Evolutionary conservation across 2,113 vertebrate species (phyloP).

Genomic region (Glaucidium brasilianum): DNA sequence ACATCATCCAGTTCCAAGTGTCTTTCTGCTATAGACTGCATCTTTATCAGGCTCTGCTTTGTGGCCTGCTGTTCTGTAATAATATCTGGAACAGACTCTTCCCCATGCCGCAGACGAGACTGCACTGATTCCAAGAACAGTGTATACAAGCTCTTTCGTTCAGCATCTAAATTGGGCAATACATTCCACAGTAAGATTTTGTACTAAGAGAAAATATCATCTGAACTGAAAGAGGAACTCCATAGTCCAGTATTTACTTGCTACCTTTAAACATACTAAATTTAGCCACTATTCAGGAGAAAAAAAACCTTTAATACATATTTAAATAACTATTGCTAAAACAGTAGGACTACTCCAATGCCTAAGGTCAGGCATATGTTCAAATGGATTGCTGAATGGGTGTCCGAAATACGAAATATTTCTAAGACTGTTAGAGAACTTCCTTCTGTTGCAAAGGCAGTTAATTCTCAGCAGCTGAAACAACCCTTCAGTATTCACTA

Average conservation of each 20-base stretch:
- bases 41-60: slow-evolving; percentile 87
- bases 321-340: neutral
- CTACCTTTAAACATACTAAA: neutral
- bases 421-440: neutral
- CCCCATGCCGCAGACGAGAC: slow-evolving; percentile 86
- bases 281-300: neutral
- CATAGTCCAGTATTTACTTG: neutral
- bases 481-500: neutral
- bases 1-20: slow-evolving; percentile 88
- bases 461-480: neutral
- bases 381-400: neutral
- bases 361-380: neutral
- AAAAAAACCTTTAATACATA: neutral
- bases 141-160: slow-evolving; percentile 90
- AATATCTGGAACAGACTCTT: slow-evolving; percentile 73
- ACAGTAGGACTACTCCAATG: neutral
- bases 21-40: slow-evolving; percentile 91
- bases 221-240: neutral
- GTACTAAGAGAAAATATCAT: neutral
- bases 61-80: slow-evolving; percentile 84
- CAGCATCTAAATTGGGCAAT: slow-evolving; percentile 80
- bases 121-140: slow-evolving; percentile 93
- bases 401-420: neutral
- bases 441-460: neutral
- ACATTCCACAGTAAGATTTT: neutral